These are phyloP conservation scores for Egretta garzetta DNA, from an alignment of 2,113 vertebrate species.

Conservation along the genomic window DNA sequence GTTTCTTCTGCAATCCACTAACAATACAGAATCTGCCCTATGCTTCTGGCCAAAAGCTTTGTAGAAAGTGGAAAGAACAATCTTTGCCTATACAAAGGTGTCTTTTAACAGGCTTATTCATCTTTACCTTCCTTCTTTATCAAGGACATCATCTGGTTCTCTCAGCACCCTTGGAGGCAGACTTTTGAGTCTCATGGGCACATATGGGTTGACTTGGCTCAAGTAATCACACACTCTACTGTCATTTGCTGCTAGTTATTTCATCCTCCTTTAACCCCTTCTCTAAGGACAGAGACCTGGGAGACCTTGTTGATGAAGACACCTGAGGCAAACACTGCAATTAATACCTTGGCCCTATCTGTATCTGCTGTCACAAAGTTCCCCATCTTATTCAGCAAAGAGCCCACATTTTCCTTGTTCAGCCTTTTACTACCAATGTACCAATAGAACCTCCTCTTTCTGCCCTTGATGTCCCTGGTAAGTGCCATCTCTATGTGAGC, in stretches of 20 bases:
- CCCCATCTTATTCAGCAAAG: too few species aligned
- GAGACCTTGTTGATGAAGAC: background rate
- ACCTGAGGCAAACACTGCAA: background rate
- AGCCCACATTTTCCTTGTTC: background rate
- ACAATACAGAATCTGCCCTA: background rate
- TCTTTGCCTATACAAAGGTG: background rate
- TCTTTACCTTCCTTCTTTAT: background rate
- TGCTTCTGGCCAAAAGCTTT: background rate
- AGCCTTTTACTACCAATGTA: background rate
- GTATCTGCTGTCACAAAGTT: background rate
- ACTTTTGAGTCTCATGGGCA: background rate
- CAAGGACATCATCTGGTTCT: background rate
- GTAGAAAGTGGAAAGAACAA: background rate
- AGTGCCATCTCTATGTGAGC: background rate
- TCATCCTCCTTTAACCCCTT: background rate
- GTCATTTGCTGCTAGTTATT: background rate
- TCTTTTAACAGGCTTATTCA: background rate
- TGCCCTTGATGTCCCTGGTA: background rate
- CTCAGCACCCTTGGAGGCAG: background rate
- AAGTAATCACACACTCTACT: background rate
- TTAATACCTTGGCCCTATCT: background rate
- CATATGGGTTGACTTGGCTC: background rate
- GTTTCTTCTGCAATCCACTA: background rate
- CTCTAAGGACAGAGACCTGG: background rate
- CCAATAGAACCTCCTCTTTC: background rate